Base-by-base conservation (phyloP, 1,140 invertebrate genomes). In the Zelostemma sp. region DNA sequence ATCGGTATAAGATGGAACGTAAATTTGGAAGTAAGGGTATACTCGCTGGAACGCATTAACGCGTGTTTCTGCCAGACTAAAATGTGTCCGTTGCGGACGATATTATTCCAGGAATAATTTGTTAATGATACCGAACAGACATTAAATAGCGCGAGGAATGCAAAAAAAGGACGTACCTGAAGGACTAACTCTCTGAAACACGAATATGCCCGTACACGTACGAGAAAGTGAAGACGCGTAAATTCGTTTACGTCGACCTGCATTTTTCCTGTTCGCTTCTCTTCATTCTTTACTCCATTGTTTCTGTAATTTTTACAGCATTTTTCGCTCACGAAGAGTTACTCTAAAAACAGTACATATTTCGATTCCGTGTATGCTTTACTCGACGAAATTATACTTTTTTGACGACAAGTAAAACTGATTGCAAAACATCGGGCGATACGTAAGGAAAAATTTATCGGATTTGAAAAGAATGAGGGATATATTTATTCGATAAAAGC, bases 101-200 rank as follows among this genome's bases (percentile, higher is more conserved):
- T 58, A 62, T 45, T 66, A 33, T 74, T 74, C 72, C 68, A 59
- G 47, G 72, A 71, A 74, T 68, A 74, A 73, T 73, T 70, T 70
- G 72, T 73, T 73, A 73, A 73, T 73, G 72, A 73, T 70, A 69
- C 64, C 49, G 48, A 47, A 40, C 58, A 48, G 67, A 60, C 56
- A 73, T 53, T 73, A 73, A 73, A 73, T 73, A 70, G 71, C 60
- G 45, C 17, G 63, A 53, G 71, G 71, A 73, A 73, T 73, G 71
- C 63, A 73, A 73, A 73, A 73, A 73, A 64, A 62, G 57, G 18
- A 56, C 35, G n/a, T n/a, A n/a, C n/a, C n/a, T n/a, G 25, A 28
- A 28, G 25, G 8, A 28, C 3, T 8, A 8, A 28, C 33, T 6
- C 21, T 3, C 33, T 1, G 33, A n/a, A 35, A 35, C 60, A 65